Conservation (phyloP, 1,140 invertebrate species). For the Euwallacea fornicatus region DNA sequence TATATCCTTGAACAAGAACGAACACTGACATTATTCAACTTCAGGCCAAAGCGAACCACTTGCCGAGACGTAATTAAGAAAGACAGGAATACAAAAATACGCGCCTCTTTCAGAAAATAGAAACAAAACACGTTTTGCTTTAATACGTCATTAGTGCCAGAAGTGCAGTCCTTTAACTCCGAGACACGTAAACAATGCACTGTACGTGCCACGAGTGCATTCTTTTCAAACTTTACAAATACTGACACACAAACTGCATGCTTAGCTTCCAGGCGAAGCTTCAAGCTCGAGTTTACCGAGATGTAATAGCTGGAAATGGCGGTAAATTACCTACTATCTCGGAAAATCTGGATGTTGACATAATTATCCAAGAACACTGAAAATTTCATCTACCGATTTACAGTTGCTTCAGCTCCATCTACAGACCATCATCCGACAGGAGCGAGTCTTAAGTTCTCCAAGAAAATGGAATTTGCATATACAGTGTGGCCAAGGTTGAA, state of each 20-base stretch:
- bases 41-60: conserved; percentile 5
- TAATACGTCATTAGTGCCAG: conserved; percentile 31
- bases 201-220: conserved; percentile 29
- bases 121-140: conserved; percentile 31
- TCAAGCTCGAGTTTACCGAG: neutral
- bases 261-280: conserved; percentile 4
- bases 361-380: no score
- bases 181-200: conserved; percentile 33
- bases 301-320: neutral
- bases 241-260: conserved; percentile 25
- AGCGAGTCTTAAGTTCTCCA: no score
- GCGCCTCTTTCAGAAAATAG: conserved; percentile 3
- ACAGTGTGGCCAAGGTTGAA: no score
- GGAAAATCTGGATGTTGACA: no score
- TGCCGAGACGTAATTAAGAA: conserved; percentile 20
- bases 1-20: neutral
- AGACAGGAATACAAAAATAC: conserved; percentile 29
- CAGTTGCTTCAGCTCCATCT: no score
- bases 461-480: no score
- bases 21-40: conserved; percentile 20
- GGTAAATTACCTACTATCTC: neutral
- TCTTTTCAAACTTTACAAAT: conserved; percentile 22
- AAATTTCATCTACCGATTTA: no score
- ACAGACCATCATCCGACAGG: no score
- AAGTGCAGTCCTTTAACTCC: conserved; percentile 34